Evolutionary conservation across 2,888 invertebrate genomes (phyloP).

Genomic region (Mythimna pallens): DNA sequence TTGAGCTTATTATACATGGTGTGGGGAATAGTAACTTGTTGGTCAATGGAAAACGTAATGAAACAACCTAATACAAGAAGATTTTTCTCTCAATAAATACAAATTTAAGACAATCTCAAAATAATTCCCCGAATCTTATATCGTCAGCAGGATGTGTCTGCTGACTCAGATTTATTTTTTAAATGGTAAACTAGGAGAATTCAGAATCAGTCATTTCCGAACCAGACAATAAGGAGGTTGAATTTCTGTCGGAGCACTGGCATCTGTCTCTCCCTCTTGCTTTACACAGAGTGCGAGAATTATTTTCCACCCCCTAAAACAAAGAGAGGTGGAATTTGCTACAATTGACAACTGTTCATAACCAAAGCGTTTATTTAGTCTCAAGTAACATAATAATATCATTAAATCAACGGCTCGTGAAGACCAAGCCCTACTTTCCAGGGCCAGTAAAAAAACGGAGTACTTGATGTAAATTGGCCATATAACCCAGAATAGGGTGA

Average conservation of each 20-base stretch:
- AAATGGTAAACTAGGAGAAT: background rate
- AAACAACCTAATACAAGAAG: background rate
- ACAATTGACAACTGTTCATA: background rate
- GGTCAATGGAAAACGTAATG: background rate
- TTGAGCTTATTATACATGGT: background rate
- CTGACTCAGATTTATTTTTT: background rate
- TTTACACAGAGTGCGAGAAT: no score
- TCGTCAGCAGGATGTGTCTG: background rate
- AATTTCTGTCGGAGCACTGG: no score
- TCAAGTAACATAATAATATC: background rate
- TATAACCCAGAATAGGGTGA: slow-evolving; percentile 64
- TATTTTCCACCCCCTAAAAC: no score
- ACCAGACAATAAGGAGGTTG: background rate
- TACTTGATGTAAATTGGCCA: slow-evolving; percentile 61
- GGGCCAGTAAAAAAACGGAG: slow-evolving; percentile 34
- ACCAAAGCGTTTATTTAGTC: background rate
- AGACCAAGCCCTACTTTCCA: slow-evolving; percentile 19
- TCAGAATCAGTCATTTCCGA: background rate
- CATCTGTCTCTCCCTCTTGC: no score
- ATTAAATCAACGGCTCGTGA: slow-evolving; percentile 20
- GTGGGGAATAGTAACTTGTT: background rate
- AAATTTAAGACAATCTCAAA: background rate
- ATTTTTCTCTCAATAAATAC: background rate
- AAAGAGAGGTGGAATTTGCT: no score
- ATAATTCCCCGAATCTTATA: background rate